Evolutionary conservation across 2,113 vertebrate genomes (phyloP).

Genomic region (Athene noctua): DNA sequence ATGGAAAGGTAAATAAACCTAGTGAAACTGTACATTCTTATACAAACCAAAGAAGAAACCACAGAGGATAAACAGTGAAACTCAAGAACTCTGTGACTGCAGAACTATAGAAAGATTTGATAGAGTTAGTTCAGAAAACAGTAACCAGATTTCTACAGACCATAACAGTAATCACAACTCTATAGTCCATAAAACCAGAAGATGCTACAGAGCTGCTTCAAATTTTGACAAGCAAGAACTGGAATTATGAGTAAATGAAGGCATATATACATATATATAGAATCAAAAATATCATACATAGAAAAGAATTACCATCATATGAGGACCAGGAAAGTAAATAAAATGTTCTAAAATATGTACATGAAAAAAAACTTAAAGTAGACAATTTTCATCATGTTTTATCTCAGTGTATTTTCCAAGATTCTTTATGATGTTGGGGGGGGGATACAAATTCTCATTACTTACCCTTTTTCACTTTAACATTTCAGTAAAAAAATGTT

Average conservation of each 20-base stretch:
- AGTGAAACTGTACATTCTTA: not conserved
- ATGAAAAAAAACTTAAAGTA: not conserved
- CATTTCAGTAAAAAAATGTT: not conserved
- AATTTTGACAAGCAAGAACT: not conserved
- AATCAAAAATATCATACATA: not conserved
- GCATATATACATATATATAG: not conserved
- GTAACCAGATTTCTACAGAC: not conserved
- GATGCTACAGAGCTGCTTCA: not conserved
- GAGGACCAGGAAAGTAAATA: not conserved
- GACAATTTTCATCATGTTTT: not conserved
- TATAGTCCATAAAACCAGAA: not conserved
- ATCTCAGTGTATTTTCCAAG: not conserved
- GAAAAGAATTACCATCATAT: not conserved
- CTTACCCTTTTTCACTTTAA: not conserved
- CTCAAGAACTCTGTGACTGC: not conserved
- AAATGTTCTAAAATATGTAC: not conserved
- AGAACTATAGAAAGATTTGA: not conserved
- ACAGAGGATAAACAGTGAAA: not conserved
- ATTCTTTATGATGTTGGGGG: not conserved
- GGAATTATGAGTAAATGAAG: not conserved
- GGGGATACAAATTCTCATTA: not conserved
- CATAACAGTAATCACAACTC: not conserved
- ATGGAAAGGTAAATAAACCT: not conserved
- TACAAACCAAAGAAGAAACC: not conserved
- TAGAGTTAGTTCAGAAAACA: not conserved